A percentile compares a stretch with the other conserved stretches of the same genome.
Evolutionary conservation across 2,113 vertebrate genomes (phyloP).

Genomic region (Charina bottae): DNA sequence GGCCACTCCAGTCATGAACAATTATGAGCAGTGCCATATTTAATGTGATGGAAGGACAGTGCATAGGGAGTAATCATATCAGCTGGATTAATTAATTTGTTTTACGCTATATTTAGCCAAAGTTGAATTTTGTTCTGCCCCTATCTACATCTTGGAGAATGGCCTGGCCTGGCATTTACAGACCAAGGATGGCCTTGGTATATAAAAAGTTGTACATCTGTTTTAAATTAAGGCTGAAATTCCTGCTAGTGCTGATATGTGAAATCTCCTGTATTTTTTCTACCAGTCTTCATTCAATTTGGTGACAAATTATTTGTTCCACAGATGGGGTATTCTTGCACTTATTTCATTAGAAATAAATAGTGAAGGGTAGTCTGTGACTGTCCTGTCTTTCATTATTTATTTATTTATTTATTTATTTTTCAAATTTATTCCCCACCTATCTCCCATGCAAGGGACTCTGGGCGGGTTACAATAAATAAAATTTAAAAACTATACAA

Average conservation of each 20-base stretch:
- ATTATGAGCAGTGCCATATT: not conserved
- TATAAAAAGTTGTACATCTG: not conserved
- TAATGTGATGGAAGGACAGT: not conserved
- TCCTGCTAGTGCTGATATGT: not conserved
- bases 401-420: too few relatives aligned
- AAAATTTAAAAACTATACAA: too few relatives aligned
- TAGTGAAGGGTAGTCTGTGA: not conserved
- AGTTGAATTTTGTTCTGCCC: not conserved
- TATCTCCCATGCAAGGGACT: too few relatives aligned
- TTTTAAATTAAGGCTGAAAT: not conserved
- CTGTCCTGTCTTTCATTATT: not conserved
- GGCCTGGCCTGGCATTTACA: not conserved
- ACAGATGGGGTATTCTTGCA: not conserved
- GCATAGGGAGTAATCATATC: too few relatives aligned
- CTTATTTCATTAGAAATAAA: not conserved
- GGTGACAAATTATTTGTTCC: not conserved
- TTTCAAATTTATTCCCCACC: too few relatives aligned
- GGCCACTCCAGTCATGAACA: not conserved
- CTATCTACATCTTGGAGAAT: not conserved
- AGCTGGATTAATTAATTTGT: not conserved
- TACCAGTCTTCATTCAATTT: not conserved
- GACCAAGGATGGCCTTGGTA: not conserved
- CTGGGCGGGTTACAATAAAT: too few relatives aligned
- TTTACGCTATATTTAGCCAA: not conserved
- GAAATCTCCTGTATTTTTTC: not conserved